Evolutionary conservation across 1,140 invertebrate genomes (phyloP), one percentile per base, ranked within the genome.

Genomic region (Hermetia illucens): DNA sequence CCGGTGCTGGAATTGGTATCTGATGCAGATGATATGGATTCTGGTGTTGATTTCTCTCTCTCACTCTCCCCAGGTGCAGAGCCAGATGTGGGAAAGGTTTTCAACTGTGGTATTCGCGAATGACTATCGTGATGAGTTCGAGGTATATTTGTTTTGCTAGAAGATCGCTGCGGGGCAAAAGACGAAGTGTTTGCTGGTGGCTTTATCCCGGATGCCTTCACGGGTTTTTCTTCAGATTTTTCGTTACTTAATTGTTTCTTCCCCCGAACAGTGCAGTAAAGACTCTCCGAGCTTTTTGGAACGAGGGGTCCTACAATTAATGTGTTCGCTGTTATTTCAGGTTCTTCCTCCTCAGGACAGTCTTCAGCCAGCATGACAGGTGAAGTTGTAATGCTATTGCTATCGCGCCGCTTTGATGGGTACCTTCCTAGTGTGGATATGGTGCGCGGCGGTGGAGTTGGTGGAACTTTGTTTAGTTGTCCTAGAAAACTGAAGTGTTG

Each of bases 371-470:
- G 43, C 38, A 56, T 58, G 9, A 68, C 50, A 4, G 66, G 65
- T 2, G 61, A 65, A 12, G 59, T 58, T 38, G 57, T 60, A 10
- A 61, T 43, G 19, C 50, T 52, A n/a, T 44, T 47, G 44, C 55
- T 58, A 16, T 54, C 47, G 4, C 54, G 46, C 3, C 52, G 15
- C 12, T 27, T 13, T 36, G 51, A 41, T 2, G 47, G 44, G 47
- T 60, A 58, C 34, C 71, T 55, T 24, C 70, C 72, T 35, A 78
- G 55, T 3, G 76, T 79, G 3, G 67, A 65, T 13, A 71, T 71
- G 6, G 69, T 69, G 45, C 74, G 64, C 4, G 75, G 75, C 18
- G 76, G 72, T 12, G 75, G 75, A 19, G 71, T 65, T 3, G 74
- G 74, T n/a, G 73, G 72, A 37, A 70, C 57, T 56, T 57, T 69